Base-by-base conservation (phyloP, 2,888 invertebrate genomes). In the Proisotoma minuta region DNA sequence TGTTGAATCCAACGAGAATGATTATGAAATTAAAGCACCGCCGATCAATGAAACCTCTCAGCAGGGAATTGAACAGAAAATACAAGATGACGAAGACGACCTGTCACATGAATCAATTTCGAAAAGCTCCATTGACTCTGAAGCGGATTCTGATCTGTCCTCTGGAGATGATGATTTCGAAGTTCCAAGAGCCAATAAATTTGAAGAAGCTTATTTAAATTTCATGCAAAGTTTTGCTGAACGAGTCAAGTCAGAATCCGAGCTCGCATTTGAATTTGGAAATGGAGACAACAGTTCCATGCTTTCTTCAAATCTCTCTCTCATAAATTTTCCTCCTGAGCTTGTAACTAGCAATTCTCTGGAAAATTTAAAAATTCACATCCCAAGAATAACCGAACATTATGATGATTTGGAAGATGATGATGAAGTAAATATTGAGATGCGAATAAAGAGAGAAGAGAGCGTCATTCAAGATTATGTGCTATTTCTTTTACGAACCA, bases 401-500 rank as follows among this genome's bases (percentile, higher is more conserved):
- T 12, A 15, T 12, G 4, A 18, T 4, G 18, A n/a, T 18, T 20
- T n/a, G 18, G 4, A 4, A 43, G 18, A 5, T 43, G 4, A 5
- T 43, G 43, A 5, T 4, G 5, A 4, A 43, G 10, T 4, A 5
- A 12, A 4, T 5, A 5, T 5, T n/a, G 4, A 18, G 43, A 43
- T 43, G 43, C 5, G 43, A 43, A 43, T n/a, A 43, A 43, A 43
- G 4, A 12, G 20, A 5, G 43, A 43, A 12, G 63, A 63, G 26
- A 8, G 5, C 1, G 23, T 53, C 15, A 10, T 64, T 3, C 20
- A 57, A 39, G 39, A 52, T 24, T 40, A 49, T 23, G 57, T 64
- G 18, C 22, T 24, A 2, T 64, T 60, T 26, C 22, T 60, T 1
- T 20, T 64, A 1, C 50, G 26, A 2, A 57, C 60, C 1, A 26